Evolutionary conservation across 2,888 invertebrate genomes (phyloP).

Genomic region (Drosophila glabriapex): DNA sequence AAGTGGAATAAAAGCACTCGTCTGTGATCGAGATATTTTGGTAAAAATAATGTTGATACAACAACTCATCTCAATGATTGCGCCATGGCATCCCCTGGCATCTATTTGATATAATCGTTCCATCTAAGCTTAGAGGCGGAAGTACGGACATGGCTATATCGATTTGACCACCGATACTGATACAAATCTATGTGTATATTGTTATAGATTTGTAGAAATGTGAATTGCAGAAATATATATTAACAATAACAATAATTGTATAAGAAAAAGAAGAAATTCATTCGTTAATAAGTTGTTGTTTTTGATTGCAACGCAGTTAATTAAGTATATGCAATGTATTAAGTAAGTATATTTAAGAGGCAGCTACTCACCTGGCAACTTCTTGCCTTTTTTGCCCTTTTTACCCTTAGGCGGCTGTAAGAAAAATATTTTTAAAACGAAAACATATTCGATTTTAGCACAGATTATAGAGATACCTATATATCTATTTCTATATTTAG

Average conservation of each 20-base stretch:
- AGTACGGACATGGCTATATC: neutral
- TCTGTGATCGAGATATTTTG: neutral
- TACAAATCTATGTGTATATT: neutral
- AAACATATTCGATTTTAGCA: neutral
- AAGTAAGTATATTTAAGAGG: neutral
- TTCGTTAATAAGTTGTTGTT: neutral
- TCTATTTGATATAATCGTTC: neutral
- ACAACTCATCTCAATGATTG: neutral
- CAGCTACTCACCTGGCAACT: constrained; percentile 82
- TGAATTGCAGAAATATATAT: neutral
- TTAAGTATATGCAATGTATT: too few relatives aligned
- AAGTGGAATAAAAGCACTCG: neutral
- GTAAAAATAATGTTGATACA: neutral
- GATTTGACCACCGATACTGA: neutral
- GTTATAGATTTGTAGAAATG: neutral
- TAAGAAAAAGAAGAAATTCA: neutral
- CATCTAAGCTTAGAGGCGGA: neutral
- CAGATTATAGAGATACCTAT: neutral
- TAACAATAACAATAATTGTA: neutral
- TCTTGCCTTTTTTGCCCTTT: constrained; percentile 84
- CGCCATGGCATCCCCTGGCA: neutral
- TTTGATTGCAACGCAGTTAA: too few relatives aligned
- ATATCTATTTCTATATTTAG: neutral
- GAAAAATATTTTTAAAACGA: constrained; percentile 4
- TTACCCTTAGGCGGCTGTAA: constrained; percentile 84